Evolutionary conservation across 2,113 vertebrate species (phyloP).

Genomic region (Sinocyclocheilus anshuiensis): DNA sequence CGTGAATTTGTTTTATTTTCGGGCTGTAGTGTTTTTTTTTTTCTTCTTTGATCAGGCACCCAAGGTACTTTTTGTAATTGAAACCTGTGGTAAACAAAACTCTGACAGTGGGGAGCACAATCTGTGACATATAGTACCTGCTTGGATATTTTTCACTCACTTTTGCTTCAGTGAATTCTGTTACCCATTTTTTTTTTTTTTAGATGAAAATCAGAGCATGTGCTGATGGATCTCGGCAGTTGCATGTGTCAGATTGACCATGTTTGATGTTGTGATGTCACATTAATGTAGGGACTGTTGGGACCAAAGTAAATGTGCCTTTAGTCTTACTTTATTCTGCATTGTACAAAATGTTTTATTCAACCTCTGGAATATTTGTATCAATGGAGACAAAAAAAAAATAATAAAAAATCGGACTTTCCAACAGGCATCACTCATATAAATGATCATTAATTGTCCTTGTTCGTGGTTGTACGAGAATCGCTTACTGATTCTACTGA

Average conservation of each 20-base stretch:
- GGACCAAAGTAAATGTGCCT: conserved; percentile 98
- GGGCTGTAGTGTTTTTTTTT: not conserved
- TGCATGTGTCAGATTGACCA: conserved; percentile 82
- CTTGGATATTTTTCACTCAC: conserved; percentile 84
- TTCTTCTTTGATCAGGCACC: conserved; percentile 24
- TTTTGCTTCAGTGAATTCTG: conserved; percentile 79
- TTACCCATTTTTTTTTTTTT: conserved; percentile 74
- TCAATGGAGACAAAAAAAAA: conserved; percentile 51
- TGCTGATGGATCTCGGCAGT: conserved; percentile 85
- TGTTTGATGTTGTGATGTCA: conserved; percentile 53
- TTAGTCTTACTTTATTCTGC: conserved; percentile 93
- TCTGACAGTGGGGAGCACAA: conserved; percentile 62
- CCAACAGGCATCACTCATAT: not conserved
- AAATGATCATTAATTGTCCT: conserved; percentile 59
- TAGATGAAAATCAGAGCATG: conserved; percentile 85
- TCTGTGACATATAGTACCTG: conserved; percentile 80
- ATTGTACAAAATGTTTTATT: conserved; percentile 90
- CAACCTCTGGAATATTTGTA: conserved; percentile 78
- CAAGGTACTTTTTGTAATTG: conserved; percentile 36
- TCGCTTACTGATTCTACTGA: conserved; percentile 61
- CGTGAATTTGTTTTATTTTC: conserved; percentile 28
- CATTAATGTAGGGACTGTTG: conserved; percentile 84
- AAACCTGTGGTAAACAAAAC: conserved; percentile 24
- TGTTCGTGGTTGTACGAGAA: conserved; percentile 52
- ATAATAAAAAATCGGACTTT: conserved; percentile 73